A percentile compares a stretch with the other conserved stretches of the same genome.
Evolutionary conservation across 2,888 invertebrate species (phyloP).

Genomic region (Drosophila hawaiiensis): DNA sequence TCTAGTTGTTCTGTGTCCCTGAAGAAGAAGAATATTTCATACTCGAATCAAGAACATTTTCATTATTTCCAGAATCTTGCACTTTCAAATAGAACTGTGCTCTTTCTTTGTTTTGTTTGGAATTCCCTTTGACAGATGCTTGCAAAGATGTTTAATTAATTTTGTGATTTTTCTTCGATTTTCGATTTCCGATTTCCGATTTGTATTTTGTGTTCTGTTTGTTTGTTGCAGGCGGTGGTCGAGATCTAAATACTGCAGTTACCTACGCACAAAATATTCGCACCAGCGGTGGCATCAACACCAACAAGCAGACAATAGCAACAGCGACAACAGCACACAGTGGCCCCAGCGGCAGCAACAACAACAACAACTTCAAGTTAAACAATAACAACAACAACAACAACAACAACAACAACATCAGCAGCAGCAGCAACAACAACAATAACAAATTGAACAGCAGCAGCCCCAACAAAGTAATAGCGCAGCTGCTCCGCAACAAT

Average conservation of each 20-base stretch:
- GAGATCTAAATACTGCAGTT: constrained; percentile 93
- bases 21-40: not conserved
- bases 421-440: constrained; percentile 49
- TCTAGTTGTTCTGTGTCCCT: not conserved
- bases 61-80: not conserved
- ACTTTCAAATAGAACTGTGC: not conserved
- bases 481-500: constrained; percentile 39
- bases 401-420: constrained; percentile 26
- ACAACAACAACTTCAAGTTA: constrained; percentile 44
- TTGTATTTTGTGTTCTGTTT: not conserved
- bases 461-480: constrained; percentile 38
- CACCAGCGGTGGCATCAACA: constrained; percentile 78
- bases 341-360: constrained; percentile 49
- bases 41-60: not conserved
- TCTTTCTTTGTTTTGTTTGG: not conserved
- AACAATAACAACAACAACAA: constrained; percentile 59
- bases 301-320: constrained; percentile 46
- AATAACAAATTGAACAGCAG: constrained; percentile 49
- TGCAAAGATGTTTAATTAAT: not conserved
- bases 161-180: not conserved
- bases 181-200: not conserved
- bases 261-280: constrained; percentile 87
- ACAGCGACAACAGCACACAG: constrained; percentile 5
- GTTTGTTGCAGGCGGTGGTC: constrained; percentile 90
- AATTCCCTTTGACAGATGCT: not conserved